Evolutionary conservation across 2,113 vertebrate species (phyloP), one percentile per base, ranked within the genome.

Genomic region (Centrocercus urophasianus): DNA sequence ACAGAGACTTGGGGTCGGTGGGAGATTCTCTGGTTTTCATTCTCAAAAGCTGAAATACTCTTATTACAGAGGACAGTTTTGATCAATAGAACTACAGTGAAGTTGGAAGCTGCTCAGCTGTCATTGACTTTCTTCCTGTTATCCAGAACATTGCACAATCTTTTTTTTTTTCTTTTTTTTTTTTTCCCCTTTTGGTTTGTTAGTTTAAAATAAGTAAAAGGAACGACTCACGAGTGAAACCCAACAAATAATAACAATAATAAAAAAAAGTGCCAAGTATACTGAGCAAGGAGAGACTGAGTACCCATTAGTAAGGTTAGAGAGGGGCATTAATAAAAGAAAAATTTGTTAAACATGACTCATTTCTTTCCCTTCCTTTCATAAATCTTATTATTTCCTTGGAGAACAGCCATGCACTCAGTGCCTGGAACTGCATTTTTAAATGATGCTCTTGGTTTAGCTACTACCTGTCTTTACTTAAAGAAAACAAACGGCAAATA

Each of bases 41-140:
- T 79, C 86, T 82, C 80, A 86, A 83, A 69, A 84, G 36, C 52
- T 60, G 3, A 63, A 92, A 61, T 86, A 86, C 60, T 94, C 73
- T 52, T 24, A 72, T 95, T 95, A 90, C 90, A 90, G 91, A 90
- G 65, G 91, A 72, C 48, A 88, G 7, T 65, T 93, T 59, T 91
- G 73, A 95, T 95, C 95, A 96, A 96, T 88, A 94, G 86, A 83
- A 89, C 83, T 72, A 75, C 76, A 61, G 45, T 22, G 86, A 86
- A 48, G 52, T 82, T 95, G 86, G 88, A 83, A 90, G 72, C 65
- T 64, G 65, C 83, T 95, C 89, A 86, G 61, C 73, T 94, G 48
- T 52, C 70, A 42, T 4, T 69, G 85, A 36, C 89, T 91, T 88
- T 4, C 86, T 83, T 95, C 83, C 93, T 74, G 48, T 82, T 81